Percentiles rank a stretch among this genome's conserved stretches.
Evolutionary conservation across 2,113 vertebrate species (phyloP).

Genomic region (Passerina amoena): DNA sequence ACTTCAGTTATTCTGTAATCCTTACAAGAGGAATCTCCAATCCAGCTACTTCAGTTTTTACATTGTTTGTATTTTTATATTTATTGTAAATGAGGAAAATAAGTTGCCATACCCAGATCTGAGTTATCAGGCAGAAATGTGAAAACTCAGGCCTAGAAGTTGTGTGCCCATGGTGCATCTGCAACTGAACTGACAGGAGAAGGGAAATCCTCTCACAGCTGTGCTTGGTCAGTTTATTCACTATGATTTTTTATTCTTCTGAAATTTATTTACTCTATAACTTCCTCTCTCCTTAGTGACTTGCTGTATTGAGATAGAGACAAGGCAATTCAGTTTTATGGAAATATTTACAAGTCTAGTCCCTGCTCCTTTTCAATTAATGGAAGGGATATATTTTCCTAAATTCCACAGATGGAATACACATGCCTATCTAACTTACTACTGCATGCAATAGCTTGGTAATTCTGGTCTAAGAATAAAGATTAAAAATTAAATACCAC

Average conservation of each 20-base stretch:
- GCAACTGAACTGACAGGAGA: neutral
- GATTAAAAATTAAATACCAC: neutral
- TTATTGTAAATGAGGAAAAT: constrained; percentile 18
- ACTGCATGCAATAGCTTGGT: neutral
- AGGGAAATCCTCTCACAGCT: neutral
- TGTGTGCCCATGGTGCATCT: neutral
- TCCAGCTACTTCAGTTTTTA: neutral
- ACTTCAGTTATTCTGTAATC: neutral
- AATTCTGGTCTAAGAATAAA: neutral
- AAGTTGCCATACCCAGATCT: neutral
- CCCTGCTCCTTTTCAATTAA: neutral
- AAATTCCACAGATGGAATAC: neutral
- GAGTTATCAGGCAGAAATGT: neutral
- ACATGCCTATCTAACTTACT: neutral
- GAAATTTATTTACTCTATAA: neutral
- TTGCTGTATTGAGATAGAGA: neutral
- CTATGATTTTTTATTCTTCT: neutral
- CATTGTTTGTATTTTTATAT: neutral
- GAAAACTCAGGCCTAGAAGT: neutral
- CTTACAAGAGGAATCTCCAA: neutral
- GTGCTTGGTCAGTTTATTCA: neutral
- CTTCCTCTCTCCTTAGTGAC: neutral
- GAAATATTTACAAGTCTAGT: neutral
- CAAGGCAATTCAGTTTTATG: neutral
- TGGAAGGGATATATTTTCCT: neutral